Base-by-base conservation (phyloP, 2,797 vertebrate species). In the Rhadinocentrus ornatus region DNA sequence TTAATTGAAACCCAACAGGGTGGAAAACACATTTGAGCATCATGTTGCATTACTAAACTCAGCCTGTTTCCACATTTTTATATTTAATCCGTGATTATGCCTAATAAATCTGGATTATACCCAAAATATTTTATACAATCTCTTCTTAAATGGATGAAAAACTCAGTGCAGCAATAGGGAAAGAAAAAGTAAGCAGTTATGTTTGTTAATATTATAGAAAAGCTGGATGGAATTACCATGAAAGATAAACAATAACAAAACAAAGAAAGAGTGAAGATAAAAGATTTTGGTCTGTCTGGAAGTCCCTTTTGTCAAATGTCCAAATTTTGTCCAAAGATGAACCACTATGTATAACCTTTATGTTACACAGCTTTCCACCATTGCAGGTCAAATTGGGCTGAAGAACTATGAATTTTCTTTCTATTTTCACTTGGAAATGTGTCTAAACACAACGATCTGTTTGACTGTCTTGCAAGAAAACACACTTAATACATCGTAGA, bases 391-490 rank as follows among this genome's bases (percentile, higher is more conserved):
- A 46, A 46, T 16, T 3, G 15, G 15, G 16, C 18, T 3, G 18
- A 46, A 46, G 18, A 46, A 31, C n/a, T 2, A 18, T 20, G 2
- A 46, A 16, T n/a, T n/a, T n/a, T n/a, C n/a, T n/a, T n/a, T n/a
- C n/a, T n/a, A 3, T 46, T 46, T 46, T 46, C 39, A 41, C 39
- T 41, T 41, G 11, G 31, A 35, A 46, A 46, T 20, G 3, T 18
- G n/a, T 18, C 44, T n/a, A n/a, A 4, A 46, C 4, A 46, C 18
- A n/a, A 4, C n/a, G 44, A 46, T 44, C 2, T 18, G 15, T 44
- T 44, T 44, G 41, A 44, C 41, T 77, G 71, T 71, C 65, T 34
- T 34, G 34, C 34, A 6, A 34, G 34, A 10, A 34, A 34, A 34
- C 5, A 34, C 6, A 6, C 31, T 31, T 6, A 31, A 31, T n/a